A percentile compares a stretch with the other conserved stretches of the same genome.
Evolutionary conservation across 2,888 invertebrate genomes (phyloP).

Genomic region (Troglohyphantes excavatus): DNA sequence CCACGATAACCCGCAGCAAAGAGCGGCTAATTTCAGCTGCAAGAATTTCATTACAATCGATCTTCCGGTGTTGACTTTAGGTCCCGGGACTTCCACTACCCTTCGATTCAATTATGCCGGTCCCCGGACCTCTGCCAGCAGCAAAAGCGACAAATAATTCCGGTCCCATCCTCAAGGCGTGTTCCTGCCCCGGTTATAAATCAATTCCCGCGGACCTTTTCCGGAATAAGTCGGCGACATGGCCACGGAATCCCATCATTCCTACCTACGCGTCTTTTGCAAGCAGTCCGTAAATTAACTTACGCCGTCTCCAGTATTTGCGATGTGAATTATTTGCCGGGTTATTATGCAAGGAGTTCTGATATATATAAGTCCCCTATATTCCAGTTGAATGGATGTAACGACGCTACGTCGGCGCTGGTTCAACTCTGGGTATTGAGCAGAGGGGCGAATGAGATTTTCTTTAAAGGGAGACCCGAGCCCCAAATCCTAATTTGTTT

Average conservation of each 20-base stretch:
- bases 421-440: no score
- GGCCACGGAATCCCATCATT: slow-evolving; percentile 9
- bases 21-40: slow-evolving; percentile 62
- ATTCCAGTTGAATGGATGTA: no score
- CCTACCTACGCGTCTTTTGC: not conserved
- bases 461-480: no score
- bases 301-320: slow-evolving; percentile 1
- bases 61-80: slow-evolving; percentile 51
- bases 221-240: slow-evolving; percentile 17
- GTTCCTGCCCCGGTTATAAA: slow-evolving; percentile 48
- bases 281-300: not conserved
- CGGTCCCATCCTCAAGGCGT: slow-evolving; percentile 42
- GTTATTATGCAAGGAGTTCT: not conserved
- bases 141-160: slow-evolving; percentile 59
- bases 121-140: slow-evolving; percentile 17
- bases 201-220: slow-evolving; percentile 42
- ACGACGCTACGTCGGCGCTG: no score
- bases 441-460: no score
- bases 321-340: not conserved
- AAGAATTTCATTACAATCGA: slow-evolving; percentile 72
- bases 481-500: no score
- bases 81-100: slow-evolving; percentile 13
- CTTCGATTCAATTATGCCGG: slow-evolving; percentile 65
- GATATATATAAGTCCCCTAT: not conserved
- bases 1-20: slow-evolving; percentile 42